Conservation (phyloP, 2,888 invertebrate species). For the Crossocerus cetratus region DNA sequence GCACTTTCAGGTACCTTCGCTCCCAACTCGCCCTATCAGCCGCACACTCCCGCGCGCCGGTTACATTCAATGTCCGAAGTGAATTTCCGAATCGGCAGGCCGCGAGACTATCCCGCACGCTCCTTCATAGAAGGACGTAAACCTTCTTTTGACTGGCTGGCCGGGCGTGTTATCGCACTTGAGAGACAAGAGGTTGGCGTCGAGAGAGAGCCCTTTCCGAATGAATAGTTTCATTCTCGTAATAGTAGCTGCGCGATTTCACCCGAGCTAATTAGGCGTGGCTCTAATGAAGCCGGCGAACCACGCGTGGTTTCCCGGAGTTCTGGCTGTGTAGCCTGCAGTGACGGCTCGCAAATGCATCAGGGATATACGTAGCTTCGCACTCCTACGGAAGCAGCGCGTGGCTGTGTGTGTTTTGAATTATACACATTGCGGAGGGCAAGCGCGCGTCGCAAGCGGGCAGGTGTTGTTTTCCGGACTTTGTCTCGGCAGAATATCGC, state of each 20-base stretch:
- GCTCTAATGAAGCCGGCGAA: background rate
- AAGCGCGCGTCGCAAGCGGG: conserved; percentile 14
- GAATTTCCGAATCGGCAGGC: too few species aligned
- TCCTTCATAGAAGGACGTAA: background rate
- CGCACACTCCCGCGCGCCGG: background rate
- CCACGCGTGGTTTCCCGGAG: conserved; percentile 1
- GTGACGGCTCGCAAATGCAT: conserved; percentile 1
- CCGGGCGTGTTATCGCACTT: background rate
- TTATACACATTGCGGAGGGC: conserved; percentile 27
- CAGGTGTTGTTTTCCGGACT: conserved; percentile 24
- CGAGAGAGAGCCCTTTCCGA: background rate
- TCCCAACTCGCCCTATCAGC: background rate
- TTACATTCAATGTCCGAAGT: too few species aligned
- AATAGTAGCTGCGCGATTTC: background rate
- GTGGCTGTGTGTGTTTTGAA: conserved; percentile 30
- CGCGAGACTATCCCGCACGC: background rate
- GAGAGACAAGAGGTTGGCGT: background rate
- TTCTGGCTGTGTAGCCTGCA: background rate
- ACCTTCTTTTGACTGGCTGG: background rate
- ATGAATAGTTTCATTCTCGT: background rate
- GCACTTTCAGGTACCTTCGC: background rate
- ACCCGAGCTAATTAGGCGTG: background rate
- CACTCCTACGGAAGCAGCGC: conserved; percentile 15
- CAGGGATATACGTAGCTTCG: background rate
- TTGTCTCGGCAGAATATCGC: conserved; percentile 31